Evolutionary conservation across 2,113 vertebrate species (phyloP), one percentile per base, ranked within the genome.

Genomic region (Chitala chitala): DNA sequence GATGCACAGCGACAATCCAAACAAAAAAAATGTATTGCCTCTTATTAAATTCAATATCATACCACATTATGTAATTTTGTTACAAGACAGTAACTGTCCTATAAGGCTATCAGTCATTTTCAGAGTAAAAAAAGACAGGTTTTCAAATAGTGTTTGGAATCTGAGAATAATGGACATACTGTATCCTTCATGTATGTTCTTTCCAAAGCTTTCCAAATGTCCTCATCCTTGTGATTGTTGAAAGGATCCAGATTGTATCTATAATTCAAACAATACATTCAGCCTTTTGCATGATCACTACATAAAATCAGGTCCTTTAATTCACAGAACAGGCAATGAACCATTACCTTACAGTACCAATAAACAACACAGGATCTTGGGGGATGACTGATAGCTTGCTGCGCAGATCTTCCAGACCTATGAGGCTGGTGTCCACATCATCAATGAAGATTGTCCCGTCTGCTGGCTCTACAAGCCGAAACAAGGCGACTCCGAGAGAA

Each of bases 321-420:
- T n/a, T 26, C n/a, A 26, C 1, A 1, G 3, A 29, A 50, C 15
- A 51, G 29, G 17, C 31, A 51, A 36, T 31, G 38, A 40, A 1
- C 7, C 29, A 20, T 71, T 90, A 92, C 91, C 89, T 92, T 82
- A 94, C 82, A 36, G 91, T 92, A 77, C 92, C 91, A 76, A 85
- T 84, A 78, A 94, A 94, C 29, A 92, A 85, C 55, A 94, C 87
- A 2, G 88, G 90, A 61, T 94, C 91, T 87, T 94, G 92, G 6
- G 92, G 92, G 75, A 93, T 93, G 76, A 93, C 75, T 0, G 92
- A 93, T 72, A 94, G 81, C 76, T 90, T 92, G 78, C 87, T 90
- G 66, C 90, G 86, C 54, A 91, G 86, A 75, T 92, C 89, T 75
- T 90, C 81, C 71, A 94, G 78, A n/a, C 84, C 85, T 1, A 93